phyloP scores from a whole-genome alignment of 2,797 vertebrate genomes.

The Buceros bicornis region DNA sequence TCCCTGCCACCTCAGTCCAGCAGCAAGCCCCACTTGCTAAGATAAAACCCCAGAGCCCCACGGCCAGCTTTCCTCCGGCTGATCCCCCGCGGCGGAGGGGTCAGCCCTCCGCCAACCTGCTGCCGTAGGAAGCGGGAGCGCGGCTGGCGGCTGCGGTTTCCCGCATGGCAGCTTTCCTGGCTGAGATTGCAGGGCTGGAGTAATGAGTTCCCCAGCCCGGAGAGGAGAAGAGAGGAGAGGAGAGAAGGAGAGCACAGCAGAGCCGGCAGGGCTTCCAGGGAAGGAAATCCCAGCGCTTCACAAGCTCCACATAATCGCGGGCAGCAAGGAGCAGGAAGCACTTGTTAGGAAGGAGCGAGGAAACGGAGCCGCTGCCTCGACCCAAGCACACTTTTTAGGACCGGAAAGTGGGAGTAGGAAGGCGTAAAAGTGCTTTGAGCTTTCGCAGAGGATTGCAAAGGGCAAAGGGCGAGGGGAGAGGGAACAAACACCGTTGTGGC shows the following conservation, averaged over 20 bases:
- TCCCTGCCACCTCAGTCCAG: background rate
- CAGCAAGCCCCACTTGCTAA: background rate
- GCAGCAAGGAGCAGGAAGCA: slow-evolving; percentile 67
- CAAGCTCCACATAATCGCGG: slow-evolving; percentile 12
- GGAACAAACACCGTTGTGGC: background rate
- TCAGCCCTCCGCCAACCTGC: background rate
- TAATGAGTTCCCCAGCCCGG: slow-evolving; percentile 35
- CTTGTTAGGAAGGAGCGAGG: slow-evolving; percentile 70
- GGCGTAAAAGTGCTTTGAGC: slow-evolving; percentile 38
- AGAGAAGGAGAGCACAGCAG: background rate
- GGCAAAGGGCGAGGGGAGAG: slow-evolving; percentile 43
- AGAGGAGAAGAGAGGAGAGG: no score
- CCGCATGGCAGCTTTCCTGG: background rate
- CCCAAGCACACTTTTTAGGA: slow-evolving; percentile 63
- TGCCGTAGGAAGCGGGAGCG: background rate
- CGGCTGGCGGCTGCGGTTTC: slow-evolving; percentile 30
- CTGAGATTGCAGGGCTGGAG: slow-evolving; percentile 2
- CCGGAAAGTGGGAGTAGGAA: slow-evolving; percentile 77
- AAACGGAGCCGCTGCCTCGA: slow-evolving; percentile 28
- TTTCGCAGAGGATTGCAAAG: slow-evolving; percentile 3
- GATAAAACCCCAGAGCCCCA: background rate
- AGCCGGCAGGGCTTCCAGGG: slow-evolving; percentile 54
- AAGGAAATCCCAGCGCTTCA: slow-evolving; percentile 77
- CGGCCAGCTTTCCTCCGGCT: rapidly evolving
- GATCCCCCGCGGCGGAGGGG: background rate